Percentiles rank a stretch among this genome's conserved stretches.
These are phyloP conservation scores for Luffia ferchaultella DNA, from an alignment of 2,888 invertebrate genomes.

Conservation along the genomic window DNA sequence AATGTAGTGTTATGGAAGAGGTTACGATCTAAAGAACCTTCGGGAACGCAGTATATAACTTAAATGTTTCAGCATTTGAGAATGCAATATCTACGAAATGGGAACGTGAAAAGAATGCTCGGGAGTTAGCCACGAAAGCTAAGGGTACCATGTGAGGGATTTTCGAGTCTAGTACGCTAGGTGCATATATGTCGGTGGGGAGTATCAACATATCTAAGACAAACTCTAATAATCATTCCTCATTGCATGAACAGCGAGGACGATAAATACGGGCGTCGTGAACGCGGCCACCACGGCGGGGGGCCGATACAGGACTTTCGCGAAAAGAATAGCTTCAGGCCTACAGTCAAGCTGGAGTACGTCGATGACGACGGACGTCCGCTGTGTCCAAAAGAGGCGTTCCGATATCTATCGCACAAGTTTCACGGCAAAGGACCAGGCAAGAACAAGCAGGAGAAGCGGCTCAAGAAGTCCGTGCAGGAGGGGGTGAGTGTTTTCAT, in stretches of 20 bases:
- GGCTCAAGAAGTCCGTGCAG: slow-evolving; percentile 93
- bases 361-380: slow-evolving; percentile 95
- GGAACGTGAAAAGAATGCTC: too few relatives aligned
- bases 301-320: slow-evolving; percentile 93
- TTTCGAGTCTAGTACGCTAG: too few relatives aligned
- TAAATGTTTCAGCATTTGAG: too few relatives aligned
- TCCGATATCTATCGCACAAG: slow-evolving; percentile 94
- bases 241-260: slow-evolving; percentile 81
- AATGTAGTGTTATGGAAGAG: too few relatives aligned
- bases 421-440: slow-evolving; percentile 99
- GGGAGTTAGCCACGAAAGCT: too few relatives aligned
- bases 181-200: too few relatives aligned
- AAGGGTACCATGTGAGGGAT: too few relatives aligned
- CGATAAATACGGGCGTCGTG: slow-evolving; percentile 77
- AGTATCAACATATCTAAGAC: too few relatives aligned
- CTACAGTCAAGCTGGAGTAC: slow-evolving; percentile 95
- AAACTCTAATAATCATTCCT: too few relatives aligned
- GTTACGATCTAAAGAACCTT: too few relatives aligned
- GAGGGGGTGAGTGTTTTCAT: slow-evolving; percentile 77
- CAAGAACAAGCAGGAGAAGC: slow-evolving; percentile 97
- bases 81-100: too few relatives aligned
- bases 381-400: slow-evolving; percentile 95
- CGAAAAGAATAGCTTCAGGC: slow-evolving; percentile 90
- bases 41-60: too few relatives aligned
- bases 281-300: slow-evolving; percentile 68